Percentiles rank a stretch among this genome's conserved stretches.
phyloP scores from a whole-genome alignment of 2,888 invertebrate species.

The Apamea monoglypha region DNA sequence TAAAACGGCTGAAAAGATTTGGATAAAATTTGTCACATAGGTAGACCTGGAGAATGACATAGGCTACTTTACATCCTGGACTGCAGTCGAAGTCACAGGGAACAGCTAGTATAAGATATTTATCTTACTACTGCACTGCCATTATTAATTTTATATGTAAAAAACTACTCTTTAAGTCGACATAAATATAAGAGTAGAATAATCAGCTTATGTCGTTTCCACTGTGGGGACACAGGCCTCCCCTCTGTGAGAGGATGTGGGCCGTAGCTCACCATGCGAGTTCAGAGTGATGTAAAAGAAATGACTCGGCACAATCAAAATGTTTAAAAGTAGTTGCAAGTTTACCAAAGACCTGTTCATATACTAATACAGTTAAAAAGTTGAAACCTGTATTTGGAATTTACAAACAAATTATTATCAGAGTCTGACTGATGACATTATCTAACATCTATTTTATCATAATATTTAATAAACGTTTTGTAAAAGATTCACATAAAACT shows the following conservation, averaged over 20 bases:
- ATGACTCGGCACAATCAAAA: no score
- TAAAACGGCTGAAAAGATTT: background rate
- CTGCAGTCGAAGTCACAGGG: background rate
- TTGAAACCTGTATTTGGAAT: background rate
- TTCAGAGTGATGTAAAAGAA: background rate
- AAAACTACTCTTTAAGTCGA: background rate
- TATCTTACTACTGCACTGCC: background rate
- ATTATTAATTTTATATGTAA: background rate
- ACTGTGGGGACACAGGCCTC: no score
- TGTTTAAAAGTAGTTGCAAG: background rate
- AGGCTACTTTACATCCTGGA: background rate
- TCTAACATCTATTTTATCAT: slow-evolving; percentile 28
- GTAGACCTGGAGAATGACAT: background rate
- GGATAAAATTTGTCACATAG: background rate
- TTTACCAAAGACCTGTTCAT: background rate
- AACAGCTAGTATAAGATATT: background rate
- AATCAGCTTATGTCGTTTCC: background rate
- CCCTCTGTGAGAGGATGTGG: no score
- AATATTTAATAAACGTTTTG: slow-evolving; percentile 22
- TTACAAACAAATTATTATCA: background rate
- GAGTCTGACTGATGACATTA: slow-evolving; percentile 24
- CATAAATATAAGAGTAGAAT: background rate
- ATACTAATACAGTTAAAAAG: background rate
- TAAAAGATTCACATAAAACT: slow-evolving; percentile 21
- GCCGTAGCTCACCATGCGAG: no score